phyloP scores from a whole-genome alignment of 53 echinoderm and acorn worm species.

The Paracentrotus lividus region DNA sequence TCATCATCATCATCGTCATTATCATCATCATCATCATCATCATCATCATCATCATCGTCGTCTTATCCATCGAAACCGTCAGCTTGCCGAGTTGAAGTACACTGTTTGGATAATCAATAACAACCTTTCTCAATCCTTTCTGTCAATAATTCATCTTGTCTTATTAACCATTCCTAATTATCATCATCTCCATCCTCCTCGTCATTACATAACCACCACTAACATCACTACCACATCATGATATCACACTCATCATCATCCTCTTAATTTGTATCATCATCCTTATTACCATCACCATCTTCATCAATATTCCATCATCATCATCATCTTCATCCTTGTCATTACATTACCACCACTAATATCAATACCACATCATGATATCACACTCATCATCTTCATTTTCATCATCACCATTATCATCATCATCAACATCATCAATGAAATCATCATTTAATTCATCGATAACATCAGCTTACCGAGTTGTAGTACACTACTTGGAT shows the following conservation, averaged over 20 bases:
- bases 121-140: conserved; percentile 87
- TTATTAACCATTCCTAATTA: neutral
- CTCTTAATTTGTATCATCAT: neutral
- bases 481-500: conserved; percentile 87
- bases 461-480: conserved; percentile 73
- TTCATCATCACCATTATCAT: neutral
- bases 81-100: conserved; percentile 88
- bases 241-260: neutral
- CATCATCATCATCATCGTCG: neutral
- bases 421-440: neutral
- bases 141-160: conserved; percentile 85
- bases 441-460: neutral
- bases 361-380: neutral
- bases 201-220: neutral
- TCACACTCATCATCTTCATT: neutral
- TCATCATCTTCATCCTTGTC: neutral
- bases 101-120: conserved; percentile 89
- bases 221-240: neutral
- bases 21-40: neutral
- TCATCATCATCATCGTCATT: neutral
- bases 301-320: neutral
- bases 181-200: neutral
- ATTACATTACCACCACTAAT: neutral
- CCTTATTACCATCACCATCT: neutral
- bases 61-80: neutral